Conservation (phyloP, 2,888 invertebrate species). For the Rhodophaea formosa region DNA sequence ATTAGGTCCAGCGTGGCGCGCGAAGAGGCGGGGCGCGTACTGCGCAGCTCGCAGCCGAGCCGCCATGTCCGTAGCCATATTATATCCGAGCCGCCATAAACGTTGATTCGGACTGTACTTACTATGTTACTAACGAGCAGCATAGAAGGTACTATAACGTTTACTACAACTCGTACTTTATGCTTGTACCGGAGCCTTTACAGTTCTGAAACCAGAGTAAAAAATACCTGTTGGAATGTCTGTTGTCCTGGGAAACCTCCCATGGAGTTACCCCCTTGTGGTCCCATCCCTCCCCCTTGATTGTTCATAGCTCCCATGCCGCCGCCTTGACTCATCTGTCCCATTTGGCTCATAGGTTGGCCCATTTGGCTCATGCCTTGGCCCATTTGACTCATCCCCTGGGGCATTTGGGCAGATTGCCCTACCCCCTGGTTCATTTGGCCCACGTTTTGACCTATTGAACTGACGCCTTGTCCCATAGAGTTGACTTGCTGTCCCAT, state of each 20-base stretch:
- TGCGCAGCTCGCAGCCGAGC: too few species aligned
- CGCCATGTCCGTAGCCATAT: too few species aligned
- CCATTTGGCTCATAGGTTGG: constrained; percentile 79
- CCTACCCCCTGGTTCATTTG: constrained; percentile 76
- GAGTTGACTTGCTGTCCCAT: constrained; percentile 77
- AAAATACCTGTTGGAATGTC: constrained; percentile 72
- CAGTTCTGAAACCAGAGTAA: background rate
- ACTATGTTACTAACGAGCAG: too few species aligned
- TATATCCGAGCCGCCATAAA: too few species aligned
- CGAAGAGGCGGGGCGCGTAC: too few species aligned
- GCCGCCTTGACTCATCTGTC: constrained; percentile 73
- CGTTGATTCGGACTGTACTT: too few species aligned
- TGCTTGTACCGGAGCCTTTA: too few species aligned
- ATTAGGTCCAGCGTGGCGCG: too few species aligned
- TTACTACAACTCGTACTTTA: too few species aligned
- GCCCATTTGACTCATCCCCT: constrained; percentile 70
- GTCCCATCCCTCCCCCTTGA: constrained; percentile 75
- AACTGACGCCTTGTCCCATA: constrained; percentile 69
- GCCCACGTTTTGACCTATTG: constrained; percentile 69
- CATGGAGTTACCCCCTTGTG: constrained; percentile 73
- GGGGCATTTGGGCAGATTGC: constrained; percentile 68
- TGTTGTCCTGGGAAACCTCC: constrained; percentile 79
- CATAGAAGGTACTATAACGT: too few species aligned
- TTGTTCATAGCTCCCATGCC: constrained; percentile 73
- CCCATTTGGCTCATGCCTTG: constrained; percentile 75